Percentiles rank a stretch among this genome's conserved stretches.
Evolutionary conservation across 2,797 vertebrate species (phyloP).

Genomic region (Lutjanus campechanus): DNA sequence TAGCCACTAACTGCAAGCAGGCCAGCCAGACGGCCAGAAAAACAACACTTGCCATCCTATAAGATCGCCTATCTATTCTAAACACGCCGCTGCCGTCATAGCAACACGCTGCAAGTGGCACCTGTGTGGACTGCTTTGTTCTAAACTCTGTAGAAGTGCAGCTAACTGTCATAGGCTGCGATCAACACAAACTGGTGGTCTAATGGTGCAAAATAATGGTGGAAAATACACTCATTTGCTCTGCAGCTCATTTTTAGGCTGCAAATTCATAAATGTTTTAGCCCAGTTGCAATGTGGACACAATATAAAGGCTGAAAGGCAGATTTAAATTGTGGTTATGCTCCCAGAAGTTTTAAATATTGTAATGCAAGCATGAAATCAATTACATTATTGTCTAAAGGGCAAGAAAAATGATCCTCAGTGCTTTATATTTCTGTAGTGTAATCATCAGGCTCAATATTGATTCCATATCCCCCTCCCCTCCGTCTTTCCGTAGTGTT

Average conservation of each 20-base stretch:
- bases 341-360: background rate
- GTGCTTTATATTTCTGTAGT: conserved; percentile 3
- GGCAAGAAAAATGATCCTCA: background rate
- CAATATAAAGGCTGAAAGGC: background rate
- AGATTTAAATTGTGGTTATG: background rate
- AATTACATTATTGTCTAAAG: background rate
- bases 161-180: conserved; percentile 4
- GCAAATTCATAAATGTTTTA: background rate
- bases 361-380: background rate
- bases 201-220: background rate
- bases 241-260: conserved; percentile 2
- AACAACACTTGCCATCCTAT: conserved; percentile 74
- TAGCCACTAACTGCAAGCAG: conserved; percentile 84
- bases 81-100: conserved; percentile 74
- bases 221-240: conserved; percentile 17
- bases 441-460: conserved; percentile 7
- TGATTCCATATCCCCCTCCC: background rate
- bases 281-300: background rate
- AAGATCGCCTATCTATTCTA: conserved; percentile 73
- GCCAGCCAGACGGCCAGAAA: conserved; percentile 79
- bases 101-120: conserved; percentile 77
- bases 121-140: conserved; percentile 66
- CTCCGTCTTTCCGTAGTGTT: background rate
- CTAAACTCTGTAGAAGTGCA: conserved; percentile 30
- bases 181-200: conserved; percentile 17